Percentiles rank a stretch among this genome's conserved stretches.
Conservation (phyloP, 2,113 vertebrate genomes). For the Megaceryle torquata region DNA sequence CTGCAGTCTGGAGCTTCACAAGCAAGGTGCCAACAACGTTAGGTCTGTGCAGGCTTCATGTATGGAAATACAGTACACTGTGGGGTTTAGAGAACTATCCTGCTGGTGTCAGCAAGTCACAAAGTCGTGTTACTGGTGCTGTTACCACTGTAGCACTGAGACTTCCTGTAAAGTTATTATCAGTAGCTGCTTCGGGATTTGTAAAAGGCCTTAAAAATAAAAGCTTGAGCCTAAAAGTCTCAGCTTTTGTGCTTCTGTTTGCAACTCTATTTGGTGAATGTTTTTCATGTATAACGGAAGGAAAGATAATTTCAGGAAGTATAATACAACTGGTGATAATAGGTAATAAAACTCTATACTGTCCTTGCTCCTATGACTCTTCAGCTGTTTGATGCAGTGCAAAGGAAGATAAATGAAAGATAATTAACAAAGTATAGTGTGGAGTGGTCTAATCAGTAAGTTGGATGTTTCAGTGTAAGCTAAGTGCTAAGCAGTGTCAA, state of each 20-base stretch:
- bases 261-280: background rate
- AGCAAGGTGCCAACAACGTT: accelerated
- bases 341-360: background rate
- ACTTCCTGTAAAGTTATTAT: background rate
- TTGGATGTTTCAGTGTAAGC: background rate
- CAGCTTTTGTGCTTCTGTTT: background rate
- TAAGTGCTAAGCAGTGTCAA: background rate
- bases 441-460: background rate
- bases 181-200: background rate
- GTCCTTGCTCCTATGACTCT: background rate
- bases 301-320: background rate
- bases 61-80: accelerated
- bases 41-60: background rate
- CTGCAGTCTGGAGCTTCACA: background rate
- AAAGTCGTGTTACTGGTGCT: background rate
- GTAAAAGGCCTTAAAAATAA: constrained; percentile 15
- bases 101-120: background rate
- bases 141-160: background rate
- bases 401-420: background rate
- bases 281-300: background rate
- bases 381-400: background rate
- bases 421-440: background rate
- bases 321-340: background rate
- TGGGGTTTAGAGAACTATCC: background rate
- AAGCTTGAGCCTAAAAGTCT: background rate